Conservation (phyloP, 2,113 vertebrate genomes). For the rabbit (Oryctolagus cuniculus) region DNA sequence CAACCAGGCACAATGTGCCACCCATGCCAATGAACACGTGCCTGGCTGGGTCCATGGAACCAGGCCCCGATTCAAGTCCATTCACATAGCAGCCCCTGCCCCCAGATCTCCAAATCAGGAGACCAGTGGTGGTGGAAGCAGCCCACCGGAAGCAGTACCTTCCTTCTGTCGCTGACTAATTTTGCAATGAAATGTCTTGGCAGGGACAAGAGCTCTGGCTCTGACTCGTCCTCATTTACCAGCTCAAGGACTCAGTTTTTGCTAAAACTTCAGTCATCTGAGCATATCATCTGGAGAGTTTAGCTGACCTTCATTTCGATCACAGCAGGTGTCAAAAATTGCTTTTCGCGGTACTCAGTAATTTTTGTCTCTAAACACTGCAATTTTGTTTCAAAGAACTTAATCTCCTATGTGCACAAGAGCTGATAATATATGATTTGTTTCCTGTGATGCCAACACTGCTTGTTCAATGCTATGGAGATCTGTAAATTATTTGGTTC, state of each 20-base stretch:
- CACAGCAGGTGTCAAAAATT: conserved; percentile 61
- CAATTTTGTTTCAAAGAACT: conserved; percentile 52
- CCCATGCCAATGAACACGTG: accelerated
- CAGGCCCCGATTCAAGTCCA: background rate
- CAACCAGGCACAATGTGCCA: background rate
- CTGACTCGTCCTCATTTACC: background rate
- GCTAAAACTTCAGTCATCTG: background rate
- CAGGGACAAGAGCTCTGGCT: background rate
- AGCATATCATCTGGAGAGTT: background rate
- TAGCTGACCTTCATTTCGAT: conserved; percentile 54
- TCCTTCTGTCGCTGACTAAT: background rate
- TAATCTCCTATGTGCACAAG: background rate
- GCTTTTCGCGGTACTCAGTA: background rate
- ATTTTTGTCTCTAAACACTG: conserved; percentile 60
- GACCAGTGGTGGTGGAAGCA: no score
- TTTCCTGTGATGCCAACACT: background rate
- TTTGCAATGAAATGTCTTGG: background rate
- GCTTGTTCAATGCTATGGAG: background rate
- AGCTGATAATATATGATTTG: background rate
- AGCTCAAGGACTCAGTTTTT: background rate
- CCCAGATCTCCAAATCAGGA: accelerated
- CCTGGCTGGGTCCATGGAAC: background rate
- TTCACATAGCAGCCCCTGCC: background rate
- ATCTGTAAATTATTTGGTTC: conserved; percentile 20
- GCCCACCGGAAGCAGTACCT: background rate